Base-by-base conservation (phyloP, 1,140 invertebrate species). In the Dendroctonus ponderosae region DNA sequence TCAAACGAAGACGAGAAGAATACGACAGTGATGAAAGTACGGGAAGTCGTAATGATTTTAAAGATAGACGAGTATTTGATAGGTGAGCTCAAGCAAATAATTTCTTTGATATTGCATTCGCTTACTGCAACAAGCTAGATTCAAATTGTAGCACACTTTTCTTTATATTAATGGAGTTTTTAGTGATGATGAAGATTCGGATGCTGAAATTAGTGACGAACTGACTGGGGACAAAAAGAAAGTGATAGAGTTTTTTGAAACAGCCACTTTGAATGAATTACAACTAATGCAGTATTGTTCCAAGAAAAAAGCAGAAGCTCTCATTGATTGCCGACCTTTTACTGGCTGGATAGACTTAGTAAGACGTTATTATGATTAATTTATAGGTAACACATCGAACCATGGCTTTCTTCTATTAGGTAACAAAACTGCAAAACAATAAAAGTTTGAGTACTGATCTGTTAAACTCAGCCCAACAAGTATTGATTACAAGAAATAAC, bases 241-340 rank as follows among this genome's bases (percentile, higher is more conserved):
- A 75, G 90, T 92, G 39, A 87, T 91, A 66, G 86, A 91, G 49
- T 92, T 92, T 74, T 83, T 93, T 71, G 87, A 89, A 77, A 87
- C 76, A 48, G 89, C 87, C 42, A 81, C 82, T 26, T 68, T 84
- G 49, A 81, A 80, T 14, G 91, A 93, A 76, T 74, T 93, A 7
- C 81, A 86, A 38, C 76, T 86, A 9, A 85, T 92, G 65, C 83
- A 85, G 59, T 83, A 85, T 0, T 89, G 89, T 74, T 89, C 89
- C 0, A 84, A 87, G 72, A 92, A 91, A 74, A 91, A 89, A 74
- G 87, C 87, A 1, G 84, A 89, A 15, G 82, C 83, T 5, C 86
- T 92, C 40, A 80, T 90, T 46, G 79, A 85, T 49, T 76, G 82
- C 51, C 79, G 90, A 51, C 91, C 91, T 0, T 92, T 90, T 72